A percentile compares a stretch with the other conserved stretches of the same genome.
phyloP scores from a whole-genome alignment of 2,113 vertebrate genomes.

The Ciconia stormi region DNA sequence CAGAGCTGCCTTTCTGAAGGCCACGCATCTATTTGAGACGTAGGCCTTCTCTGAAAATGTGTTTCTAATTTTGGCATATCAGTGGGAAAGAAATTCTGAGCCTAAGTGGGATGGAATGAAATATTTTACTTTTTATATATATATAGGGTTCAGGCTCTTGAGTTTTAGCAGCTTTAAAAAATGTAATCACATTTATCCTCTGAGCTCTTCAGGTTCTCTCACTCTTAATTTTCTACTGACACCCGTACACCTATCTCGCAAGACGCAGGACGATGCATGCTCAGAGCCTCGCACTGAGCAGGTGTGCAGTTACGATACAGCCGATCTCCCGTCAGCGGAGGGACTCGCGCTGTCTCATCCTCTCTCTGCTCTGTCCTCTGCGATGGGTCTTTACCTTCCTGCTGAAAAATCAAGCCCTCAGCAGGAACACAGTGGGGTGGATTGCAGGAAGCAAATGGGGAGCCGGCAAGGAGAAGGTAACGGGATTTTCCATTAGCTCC shows the following conservation, averaged over 20 bases:
- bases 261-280: neutral
- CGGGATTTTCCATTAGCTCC: neutral
- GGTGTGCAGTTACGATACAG: neutral
- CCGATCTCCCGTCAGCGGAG: accelerated
- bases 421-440: neutral
- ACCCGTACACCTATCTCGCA: neutral
- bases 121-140: neutral
- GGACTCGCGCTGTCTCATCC: neutral
- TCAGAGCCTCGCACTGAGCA: neutral
- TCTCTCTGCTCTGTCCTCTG: neutral
- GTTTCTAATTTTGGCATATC: constrained; percentile 35
- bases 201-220: neutral
- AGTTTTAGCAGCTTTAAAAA: neutral
- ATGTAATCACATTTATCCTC: neutral
- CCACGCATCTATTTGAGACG: neutral
- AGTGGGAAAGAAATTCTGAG: neutral
- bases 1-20: constrained; percentile 15
- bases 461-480: neutral
- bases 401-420: neutral
- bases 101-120: neutral
- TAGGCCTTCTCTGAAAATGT: constrained; percentile 4
- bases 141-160: neutral
- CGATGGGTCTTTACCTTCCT: neutral
- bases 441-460: neutral
- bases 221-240: neutral